Percentiles rank a stretch among this genome's conserved stretches.
Evolutionary conservation across 2,888 invertebrate genomes (phyloP).

Genomic region (Thalpophila matura): DNA sequence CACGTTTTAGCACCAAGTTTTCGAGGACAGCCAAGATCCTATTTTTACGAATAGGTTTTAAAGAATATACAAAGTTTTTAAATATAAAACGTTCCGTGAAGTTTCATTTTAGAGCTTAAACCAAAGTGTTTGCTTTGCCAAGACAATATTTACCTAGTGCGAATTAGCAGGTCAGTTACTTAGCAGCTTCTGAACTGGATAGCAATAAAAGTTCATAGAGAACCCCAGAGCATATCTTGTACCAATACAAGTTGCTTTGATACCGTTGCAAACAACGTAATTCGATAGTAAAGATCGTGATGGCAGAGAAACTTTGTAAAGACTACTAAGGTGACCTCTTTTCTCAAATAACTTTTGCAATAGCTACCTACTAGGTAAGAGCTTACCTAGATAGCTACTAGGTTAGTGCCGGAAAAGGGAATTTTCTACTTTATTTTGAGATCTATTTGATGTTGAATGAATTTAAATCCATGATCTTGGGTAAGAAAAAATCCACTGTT

Average conservation of each 20-base stretch:
- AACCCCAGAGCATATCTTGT: slow-evolving; percentile 33
- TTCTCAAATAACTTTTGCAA: slow-evolving; percentile 17
- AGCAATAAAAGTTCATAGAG: slow-evolving; percentile 23
- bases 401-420: neutral
- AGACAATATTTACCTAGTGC: neutral
- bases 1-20: neutral
- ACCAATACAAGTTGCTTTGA: slow-evolving; percentile 42
- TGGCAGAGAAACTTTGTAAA: slow-evolving; percentile 28
- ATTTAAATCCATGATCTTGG: too few relatives aligned
- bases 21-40: neutral
- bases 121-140: neutral
- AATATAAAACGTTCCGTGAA: neutral
- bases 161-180: slow-evolving; percentile 1
- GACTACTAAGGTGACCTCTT: slow-evolving; percentile 27
- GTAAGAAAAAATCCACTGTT: too few relatives aligned
- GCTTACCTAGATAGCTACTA: neutral
- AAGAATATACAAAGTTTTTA: neutral
- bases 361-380: slow-evolving; percentile 1
- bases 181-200: slow-evolving; percentile 23
- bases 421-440: neutral
- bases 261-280: slow-evolving; percentile 49
- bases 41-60: neutral
- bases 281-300: slow-evolving; percentile 39
- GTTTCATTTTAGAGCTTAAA: slow-evolving; percentile 7
- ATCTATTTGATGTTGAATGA: too few relatives aligned